Evolutionary conservation across 92 coral and sea anemone species (phyloP), one percentile per base, ranked within the genome.

Genomic region (Isaurus tuberculatus): DNA sequence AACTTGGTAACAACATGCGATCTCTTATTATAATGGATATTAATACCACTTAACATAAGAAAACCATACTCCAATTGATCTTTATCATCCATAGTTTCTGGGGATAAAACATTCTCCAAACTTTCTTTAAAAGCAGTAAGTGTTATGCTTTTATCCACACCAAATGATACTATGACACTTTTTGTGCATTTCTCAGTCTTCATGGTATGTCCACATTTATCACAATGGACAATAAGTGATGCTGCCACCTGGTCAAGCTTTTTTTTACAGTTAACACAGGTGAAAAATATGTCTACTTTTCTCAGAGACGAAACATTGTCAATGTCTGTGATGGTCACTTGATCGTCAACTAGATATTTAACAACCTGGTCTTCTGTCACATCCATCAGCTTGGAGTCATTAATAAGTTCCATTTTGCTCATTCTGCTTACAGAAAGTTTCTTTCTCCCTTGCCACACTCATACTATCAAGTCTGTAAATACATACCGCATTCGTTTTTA

Each of bases 371-470:
- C 85, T 66, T 81, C 75, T 53, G 32, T 65, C 49, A 65, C 81
- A 34, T 66, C 75, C 77, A 81, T 63, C 40, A 63, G 40, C 51
- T 43, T 32, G 31, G 77, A 58, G 61, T 81, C 85, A 63, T 63
- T 65, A 40, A 81, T 63, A 65, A 73, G 37, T 43, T 81, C 34
- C 60, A 81, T 73, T 40, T 81, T 81, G 80, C 80, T 66, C 70
- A 29, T 72, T 65, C 85, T 81, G 34, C 85, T 65, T 42, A 81
- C 78, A 55, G 85, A 81, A 44, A 81, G 58, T 81, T 81, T 86
- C 85, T 86, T 86, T 65, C 71, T 86, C 66, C 89, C 89, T 71
- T 86, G 72, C 87, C 89, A 86, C 31, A 86, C 86, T 43, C 89
- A 80, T 30, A 80, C 86, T 36, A 72, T 79, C 63, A 68, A 65